Evolutionary conservation across 2,888 invertebrate species (phyloP), one percentile per base, ranked within the genome.

Genomic region (Subacronicta megacephala): DNA sequence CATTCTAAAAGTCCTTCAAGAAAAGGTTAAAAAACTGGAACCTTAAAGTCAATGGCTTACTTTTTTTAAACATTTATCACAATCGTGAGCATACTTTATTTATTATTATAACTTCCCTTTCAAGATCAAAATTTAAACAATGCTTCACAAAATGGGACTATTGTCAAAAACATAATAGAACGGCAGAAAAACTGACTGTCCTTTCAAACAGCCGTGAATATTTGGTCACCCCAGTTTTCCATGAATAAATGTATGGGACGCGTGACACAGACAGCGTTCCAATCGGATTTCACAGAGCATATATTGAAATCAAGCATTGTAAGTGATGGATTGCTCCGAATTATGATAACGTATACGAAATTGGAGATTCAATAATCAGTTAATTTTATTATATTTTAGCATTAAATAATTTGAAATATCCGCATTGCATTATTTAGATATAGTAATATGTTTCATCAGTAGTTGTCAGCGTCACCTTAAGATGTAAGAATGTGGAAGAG

Each of bases 241-340:
- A 75, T 73, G 76, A 68, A 75, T 73, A 75, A 62, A 73, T 70
- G 78, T 65, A 72, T 62, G 54, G 17, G 18, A 13, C n/a, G 42
- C 40, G 54, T 52, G 61, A 57, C 46, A 18, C 49, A 57, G 57
- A 58, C 57, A 58, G 55, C 53, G 53, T 47, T 43, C 49, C 36
- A 61, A 59, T 41, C 43, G 29, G 33, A 41, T 56, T 41, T 37
- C 51, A 43, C 31, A 57, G 42, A 53, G 60, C 56, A 57, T 68
- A 58, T 70, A 68, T 77, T 71, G 71, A 71, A 68, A 80, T 72
- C 59, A 58, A 63, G 62, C 55, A 55, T 67, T 74, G 72, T 63
- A 56, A 50, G 58, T 75, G 70, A 73, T 62, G 41, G 55, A 50
- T 61, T 63, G 33, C 17, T 60, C 46, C 18, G 23, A 26, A 45